Evolutionary conservation across 2,888 invertebrate species (phyloP), one percentile per base, ranked within the genome.

Genomic region (Melipona bicolor): DNA sequence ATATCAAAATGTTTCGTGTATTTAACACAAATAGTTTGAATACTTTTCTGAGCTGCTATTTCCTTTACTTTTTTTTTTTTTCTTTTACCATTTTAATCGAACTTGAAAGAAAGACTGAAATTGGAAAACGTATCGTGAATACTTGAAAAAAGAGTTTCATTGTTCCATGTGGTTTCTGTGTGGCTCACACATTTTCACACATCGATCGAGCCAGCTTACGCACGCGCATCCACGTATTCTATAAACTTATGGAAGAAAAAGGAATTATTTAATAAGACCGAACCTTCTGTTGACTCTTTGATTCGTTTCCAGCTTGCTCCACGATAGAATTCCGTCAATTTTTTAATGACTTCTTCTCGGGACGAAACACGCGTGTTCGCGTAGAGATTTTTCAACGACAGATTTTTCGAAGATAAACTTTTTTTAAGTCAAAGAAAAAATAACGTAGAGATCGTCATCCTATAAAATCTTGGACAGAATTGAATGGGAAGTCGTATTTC

Each of bases 191-290:
- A 80, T 75, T 84, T 50, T 77, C 59, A 84, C 77, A 84, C 85
- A 85, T 85, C 24, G 85, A 85, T 85, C 85, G 80, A 61, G 85
- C 32, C 50, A 56, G 68, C 52, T 74, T 67, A 85, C 85, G 85
- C 85, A 85, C 77, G 85, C 85, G 85, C 85, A 77, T 27, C 77
- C 61, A n/a, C 32, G 0, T 50, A 43, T 68, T 27, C 78, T 49
- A 36, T 32, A 56, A 74, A 77, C 15, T 84, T 74, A 56, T 67
- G 32, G 62, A 77, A 77, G 71, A 71, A 67, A 75, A 70, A 54
- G 64, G 68, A 19, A 62, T 54, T 71, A 65, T 79, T 75, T 64
- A 76, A 69, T 56, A 68, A 15, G 15, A 59, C 15, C n/a, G n/a
- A n/a, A 13, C 3, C 15, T n/a, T 2, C n/a, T 15, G n/a, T 15